Conservation (phyloP, 2,113 vertebrate species). For the Hipposideros armiger region DNA sequence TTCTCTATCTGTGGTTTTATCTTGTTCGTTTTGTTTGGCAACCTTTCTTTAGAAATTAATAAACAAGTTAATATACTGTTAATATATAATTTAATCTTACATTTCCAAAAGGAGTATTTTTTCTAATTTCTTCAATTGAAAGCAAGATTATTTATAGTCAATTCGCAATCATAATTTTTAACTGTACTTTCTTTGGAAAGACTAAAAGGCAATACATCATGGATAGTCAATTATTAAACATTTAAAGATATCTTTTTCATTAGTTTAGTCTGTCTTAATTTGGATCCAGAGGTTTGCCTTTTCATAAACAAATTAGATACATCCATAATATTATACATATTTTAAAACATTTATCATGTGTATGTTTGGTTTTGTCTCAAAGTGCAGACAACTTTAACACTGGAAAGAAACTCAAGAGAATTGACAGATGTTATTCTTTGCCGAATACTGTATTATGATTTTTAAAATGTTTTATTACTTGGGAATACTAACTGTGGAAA, state of each 20-base stretch:
- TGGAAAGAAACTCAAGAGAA: slow-evolving; percentile 5
- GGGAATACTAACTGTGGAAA: slow-evolving; percentile 47
- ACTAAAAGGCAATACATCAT: neutral
- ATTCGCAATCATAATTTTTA: slow-evolving; percentile 47
- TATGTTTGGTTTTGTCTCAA: slow-evolving; percentile 46
- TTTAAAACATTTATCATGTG: slow-evolving; percentile 47
- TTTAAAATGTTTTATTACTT: slow-evolving; percentile 16
- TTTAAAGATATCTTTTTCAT: slow-evolving; percentile 9
- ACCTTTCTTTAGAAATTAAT: neutral
- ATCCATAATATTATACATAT: neutral
- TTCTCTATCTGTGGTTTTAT: neutral
- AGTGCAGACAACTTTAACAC: slow-evolving; percentile 23
- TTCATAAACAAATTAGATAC: slow-evolving; percentile 18
- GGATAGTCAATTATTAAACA: slow-evolving; percentile 12
- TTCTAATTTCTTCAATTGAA: slow-evolving; percentile 20
- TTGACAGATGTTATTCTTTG: slow-evolving; percentile 33
- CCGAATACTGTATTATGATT: neutral
- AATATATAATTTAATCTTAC: neutral
- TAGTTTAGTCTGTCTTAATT: slow-evolving; percentile 1
- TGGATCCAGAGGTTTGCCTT: slow-evolving; percentile 1
- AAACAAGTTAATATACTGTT: neutral
- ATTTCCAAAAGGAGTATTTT: slow-evolving; percentile 9
- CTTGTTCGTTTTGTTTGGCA: neutral
- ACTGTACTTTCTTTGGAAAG: neutral
- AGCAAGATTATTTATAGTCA: slow-evolving; percentile 22